Evolutionary conservation across 2,113 vertebrate species (phyloP), one percentile per base, ranked within the genome.

Genomic region (Columba livia): DNA sequence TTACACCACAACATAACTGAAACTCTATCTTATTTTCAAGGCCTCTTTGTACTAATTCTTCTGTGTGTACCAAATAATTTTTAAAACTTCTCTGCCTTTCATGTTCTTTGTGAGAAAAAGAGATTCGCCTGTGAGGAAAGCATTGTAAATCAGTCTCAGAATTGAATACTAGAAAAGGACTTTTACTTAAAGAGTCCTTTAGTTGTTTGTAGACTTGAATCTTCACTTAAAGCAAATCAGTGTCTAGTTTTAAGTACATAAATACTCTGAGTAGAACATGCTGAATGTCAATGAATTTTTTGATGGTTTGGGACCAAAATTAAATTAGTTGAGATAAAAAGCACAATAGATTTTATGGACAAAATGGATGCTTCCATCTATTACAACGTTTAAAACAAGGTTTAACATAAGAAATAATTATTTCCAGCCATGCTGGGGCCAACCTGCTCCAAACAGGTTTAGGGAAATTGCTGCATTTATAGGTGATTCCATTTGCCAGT

Each of bases 261-360:
- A 40, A 6, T n/a, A 1, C 6, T 66, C 10, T 15, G 13, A 0
- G 1, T 47, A 9, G 62, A 58, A 29, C 25, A 23, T 34, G 20
- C 28, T 60, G 32, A 72, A 31, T 11, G 62, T 11, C n/a, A 50
- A 11, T 79, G 6, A 24, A 7, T 64, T 13, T 24, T 58, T 83
- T 58, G 53, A 10, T 36, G 20, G 11, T 18, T 66, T 80, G 31
- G 12, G 69, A n/a, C 25, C 72, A 56, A 48, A 90, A 38, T 74
- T 42, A 12, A 29, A 9, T 61, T 3, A 23, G 12, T 56, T 19
- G 10, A 61, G 38, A 23, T 69, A 23, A 67, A 60, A 73, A 85
- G 7, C 40, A 48, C 2, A 38, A 0, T 5, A 9, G 13, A 11
- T 28, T 64, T 85, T 31, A 18, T 28, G 9, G n/a, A 15, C 19